These are phyloP conservation scores for Hippocampus barbouri DNA, from an alignment of 2,113 vertebrate genomes.

Conservation along the genomic window DNA sequence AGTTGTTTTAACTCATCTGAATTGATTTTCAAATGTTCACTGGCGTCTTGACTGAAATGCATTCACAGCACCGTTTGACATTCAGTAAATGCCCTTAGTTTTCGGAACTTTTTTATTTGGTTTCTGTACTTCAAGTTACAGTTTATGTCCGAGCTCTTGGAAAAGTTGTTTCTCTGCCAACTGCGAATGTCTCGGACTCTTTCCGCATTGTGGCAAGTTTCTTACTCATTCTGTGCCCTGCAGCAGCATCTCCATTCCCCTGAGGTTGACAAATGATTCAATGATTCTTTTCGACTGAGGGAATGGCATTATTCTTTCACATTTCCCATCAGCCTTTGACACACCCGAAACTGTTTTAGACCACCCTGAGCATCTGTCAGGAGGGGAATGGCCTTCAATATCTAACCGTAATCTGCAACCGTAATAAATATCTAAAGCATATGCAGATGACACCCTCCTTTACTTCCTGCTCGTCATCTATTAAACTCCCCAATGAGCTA, in stretches of 20 bases:
- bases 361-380: neutral
- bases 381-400: neutral
- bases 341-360: neutral
- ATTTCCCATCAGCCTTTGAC: constrained; percentile 8
- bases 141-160: neutral
- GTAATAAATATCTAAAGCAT: neutral
- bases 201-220: neutral
- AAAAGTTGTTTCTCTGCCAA: neutral
- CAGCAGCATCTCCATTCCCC: neutral
- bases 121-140: neutral
- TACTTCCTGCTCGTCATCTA: neutral
- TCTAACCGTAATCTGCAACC: neutral
- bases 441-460: neutral
- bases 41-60: neutral
- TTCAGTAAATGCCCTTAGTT: neutral
- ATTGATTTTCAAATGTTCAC: too few relatives aligned
- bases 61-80: neutral
- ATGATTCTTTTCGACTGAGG: neutral
- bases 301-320: neutral
- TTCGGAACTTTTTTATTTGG: neutral
- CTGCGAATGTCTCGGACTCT: neutral
- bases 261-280: constrained; percentile 1
- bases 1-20: too few relatives aligned
- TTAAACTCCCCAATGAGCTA: neutral
- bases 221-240: neutral